phyloP scores from a whole-genome alignment of 2,797 vertebrate species.

The Saxicola maurus region DNA sequence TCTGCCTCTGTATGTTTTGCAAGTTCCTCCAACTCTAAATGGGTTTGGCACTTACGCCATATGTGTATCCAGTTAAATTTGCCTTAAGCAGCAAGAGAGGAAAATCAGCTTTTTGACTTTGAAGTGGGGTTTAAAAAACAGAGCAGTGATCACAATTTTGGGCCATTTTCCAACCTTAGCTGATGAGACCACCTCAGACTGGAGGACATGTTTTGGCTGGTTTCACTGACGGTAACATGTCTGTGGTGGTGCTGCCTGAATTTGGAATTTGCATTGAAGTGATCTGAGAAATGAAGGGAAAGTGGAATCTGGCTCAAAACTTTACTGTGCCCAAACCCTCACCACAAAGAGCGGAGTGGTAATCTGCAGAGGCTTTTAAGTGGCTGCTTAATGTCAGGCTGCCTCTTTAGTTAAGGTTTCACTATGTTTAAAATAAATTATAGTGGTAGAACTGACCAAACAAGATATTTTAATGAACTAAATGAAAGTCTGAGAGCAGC shows the following conservation, averaged over 20 bases:
- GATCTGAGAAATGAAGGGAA: conserved; percentile 34
- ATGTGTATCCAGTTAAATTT: conserved; percentile 50
- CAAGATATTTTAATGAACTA: conserved; percentile 55
- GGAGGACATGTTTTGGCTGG: conserved; percentile 53
- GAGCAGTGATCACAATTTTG: conserved; percentile 31
- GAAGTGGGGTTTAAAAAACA: conserved; percentile 46
- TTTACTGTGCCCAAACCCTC: conserved; percentile 31
- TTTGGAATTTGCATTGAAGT: conserved; percentile 32
- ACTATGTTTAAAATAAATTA: conserved; percentile 60
- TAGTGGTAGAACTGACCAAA: conserved; percentile 62
- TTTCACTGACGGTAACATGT: conserved; percentile 32
- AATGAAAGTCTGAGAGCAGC: conserved; percentile 17
- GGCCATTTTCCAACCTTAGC: conserved; percentile 37
- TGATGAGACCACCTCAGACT: conserved; percentile 52
- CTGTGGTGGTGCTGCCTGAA: conserved; percentile 49
- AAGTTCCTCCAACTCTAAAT: conserved; percentile 54
- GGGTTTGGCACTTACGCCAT: conserved; percentile 55
- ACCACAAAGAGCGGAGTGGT: conserved; percentile 46
- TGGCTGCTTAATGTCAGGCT: conserved; percentile 55
- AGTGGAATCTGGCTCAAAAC: conserved; percentile 39
- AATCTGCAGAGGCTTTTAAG: conserved; percentile 55
- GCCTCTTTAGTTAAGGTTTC: conserved; percentile 57
- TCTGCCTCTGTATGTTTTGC: conserved; percentile 55
- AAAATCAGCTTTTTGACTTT: conserved; percentile 51
- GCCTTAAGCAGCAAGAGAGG: conserved; percentile 48